A percentile compares a stretch with the other conserved stretches of the same genome.
Conservation (phyloP, 2,113 vertebrate species). For the Rhagologus leucostigma region DNA sequence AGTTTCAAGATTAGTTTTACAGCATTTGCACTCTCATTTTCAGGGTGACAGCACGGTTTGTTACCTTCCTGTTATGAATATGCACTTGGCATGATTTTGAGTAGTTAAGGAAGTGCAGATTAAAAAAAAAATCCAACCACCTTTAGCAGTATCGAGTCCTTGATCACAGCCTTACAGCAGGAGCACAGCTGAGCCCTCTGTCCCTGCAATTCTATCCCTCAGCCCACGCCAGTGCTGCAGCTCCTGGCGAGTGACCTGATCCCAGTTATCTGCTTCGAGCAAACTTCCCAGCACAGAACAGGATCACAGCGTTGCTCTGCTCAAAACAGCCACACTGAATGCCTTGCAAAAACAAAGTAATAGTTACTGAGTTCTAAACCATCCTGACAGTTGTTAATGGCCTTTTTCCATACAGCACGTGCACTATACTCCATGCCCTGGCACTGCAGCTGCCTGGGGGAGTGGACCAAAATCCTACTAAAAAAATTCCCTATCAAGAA, state of each 20-base stretch:
- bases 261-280: background rate
- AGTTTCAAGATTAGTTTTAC: background rate
- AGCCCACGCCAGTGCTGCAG: background rate
- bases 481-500: background rate
- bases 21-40: background rate
- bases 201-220: background rate
- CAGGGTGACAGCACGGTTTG: background rate
- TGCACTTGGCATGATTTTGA: background rate
- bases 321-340: background rate
- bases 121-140: background rate
- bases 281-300: background rate
- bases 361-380: background rate
- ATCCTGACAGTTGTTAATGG: rapidly evolving
- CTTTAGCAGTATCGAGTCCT: background rate
- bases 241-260: background rate
- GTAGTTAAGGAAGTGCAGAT: constrained; percentile 19
- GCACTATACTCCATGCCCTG: rapidly evolving
- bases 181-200: background rate
- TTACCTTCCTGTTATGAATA: constrained; percentile 19
- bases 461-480: background rate
- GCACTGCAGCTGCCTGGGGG: background rate
- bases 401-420: rapidly evolving
- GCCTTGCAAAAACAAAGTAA: background rate
- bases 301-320: rapidly evolving
- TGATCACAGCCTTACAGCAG: background rate